These are phyloP conservation scores for Ctenicera cuprea DNA, from an alignment of 2,888 invertebrate species.

Conservation along the genomic window DNA sequence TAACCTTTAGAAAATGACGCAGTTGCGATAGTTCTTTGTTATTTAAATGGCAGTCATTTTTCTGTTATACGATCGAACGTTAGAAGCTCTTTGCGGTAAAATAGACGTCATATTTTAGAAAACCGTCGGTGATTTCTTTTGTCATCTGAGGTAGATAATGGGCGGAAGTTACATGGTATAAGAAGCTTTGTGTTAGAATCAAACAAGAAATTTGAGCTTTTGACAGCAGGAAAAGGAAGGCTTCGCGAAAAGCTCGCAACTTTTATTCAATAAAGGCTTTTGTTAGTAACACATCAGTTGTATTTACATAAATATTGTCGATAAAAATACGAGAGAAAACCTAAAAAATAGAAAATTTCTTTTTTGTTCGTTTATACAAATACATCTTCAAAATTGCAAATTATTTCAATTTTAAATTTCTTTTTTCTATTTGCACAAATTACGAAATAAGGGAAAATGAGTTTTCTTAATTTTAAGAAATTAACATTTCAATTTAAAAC, in stretches of 20 bases:
- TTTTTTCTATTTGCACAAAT: background rate
- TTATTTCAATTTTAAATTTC: background rate
- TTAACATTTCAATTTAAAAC: background rate
- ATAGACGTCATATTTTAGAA: constrained; percentile 43
- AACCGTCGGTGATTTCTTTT: constrained; percentile 46
- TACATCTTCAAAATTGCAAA: background rate
- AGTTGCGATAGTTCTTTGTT: constrained; percentile 39
- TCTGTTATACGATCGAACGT: constrained; percentile 34
- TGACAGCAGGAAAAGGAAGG: constrained; percentile 53
- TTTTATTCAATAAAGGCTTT: constrained; percentile 50
- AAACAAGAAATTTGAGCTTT: constrained; percentile 53
- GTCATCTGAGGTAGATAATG: constrained; percentile 53
- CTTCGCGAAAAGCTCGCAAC: constrained; percentile 47
- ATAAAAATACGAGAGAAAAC: constrained; percentile 15
- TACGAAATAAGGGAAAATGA: background rate
- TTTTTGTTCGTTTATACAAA: background rate
- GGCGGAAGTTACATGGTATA: constrained; percentile 51
- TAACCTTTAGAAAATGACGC: constrained; percentile 15
- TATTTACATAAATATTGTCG: constrained; percentile 43
- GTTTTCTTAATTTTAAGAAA: background rate
- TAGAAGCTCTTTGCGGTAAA: constrained; percentile 35
- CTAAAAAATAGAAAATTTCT: background rate
- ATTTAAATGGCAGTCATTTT: constrained; percentile 42
- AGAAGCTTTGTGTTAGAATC: constrained; percentile 52
- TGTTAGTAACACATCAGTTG: constrained; percentile 42